These are phyloP conservation scores for Flexamia atlantica DNA, from an alignment of 2,888 invertebrate species.

Conservation along the genomic window DNA sequence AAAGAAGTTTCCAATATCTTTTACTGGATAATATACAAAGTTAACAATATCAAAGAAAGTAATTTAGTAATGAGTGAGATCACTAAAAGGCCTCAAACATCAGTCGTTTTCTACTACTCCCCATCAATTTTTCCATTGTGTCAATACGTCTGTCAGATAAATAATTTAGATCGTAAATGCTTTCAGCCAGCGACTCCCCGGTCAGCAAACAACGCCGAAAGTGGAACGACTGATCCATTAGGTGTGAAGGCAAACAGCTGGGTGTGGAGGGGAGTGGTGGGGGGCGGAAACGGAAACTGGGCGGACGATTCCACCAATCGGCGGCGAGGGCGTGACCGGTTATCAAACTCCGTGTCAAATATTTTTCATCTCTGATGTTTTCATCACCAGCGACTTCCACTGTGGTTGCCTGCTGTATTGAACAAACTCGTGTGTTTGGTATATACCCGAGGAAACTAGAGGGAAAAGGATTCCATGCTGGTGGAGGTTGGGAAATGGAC, in stretches of 20 bases:
- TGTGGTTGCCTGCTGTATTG: slow-evolving; percentile 1
- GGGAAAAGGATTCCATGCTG: too few species aligned
- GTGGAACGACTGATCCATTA: slow-evolving; percentile 53
- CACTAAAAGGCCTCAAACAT: background rate
- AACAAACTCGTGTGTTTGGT: slow-evolving; percentile 22
- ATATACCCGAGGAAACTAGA: slow-evolving; percentile 1
- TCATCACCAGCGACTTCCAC: slow-evolving; percentile 24
- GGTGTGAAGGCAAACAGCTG: slow-evolving; percentile 46
- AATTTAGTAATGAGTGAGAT: too few species aligned
- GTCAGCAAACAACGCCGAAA: slow-evolving; percentile 47
- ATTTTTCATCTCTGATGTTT: slow-evolving; percentile 40
- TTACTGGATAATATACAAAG: too few species aligned
- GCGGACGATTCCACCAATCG: slow-evolving; percentile 37
- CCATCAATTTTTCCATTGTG: slow-evolving; percentile 9
- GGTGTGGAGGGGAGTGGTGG: background rate
- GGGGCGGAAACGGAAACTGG: slow-evolving; percentile 45
- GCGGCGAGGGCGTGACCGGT: slow-evolving; percentile 10
- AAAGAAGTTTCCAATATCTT: too few species aligned
- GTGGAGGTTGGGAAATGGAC: too few species aligned
- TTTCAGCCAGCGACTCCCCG: slow-evolving; percentile 41
- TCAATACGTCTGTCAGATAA: slow-evolving; percentile 30
- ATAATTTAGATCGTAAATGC: slow-evolving; percentile 28
- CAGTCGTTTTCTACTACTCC: background rate
- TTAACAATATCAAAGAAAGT: too few species aligned
- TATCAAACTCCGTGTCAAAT: slow-evolving; percentile 52